These are phyloP conservation scores for Vanessa atalanta DNA, from an alignment of 1,140 invertebrate genomes.

Conservation along the genomic window DNA sequence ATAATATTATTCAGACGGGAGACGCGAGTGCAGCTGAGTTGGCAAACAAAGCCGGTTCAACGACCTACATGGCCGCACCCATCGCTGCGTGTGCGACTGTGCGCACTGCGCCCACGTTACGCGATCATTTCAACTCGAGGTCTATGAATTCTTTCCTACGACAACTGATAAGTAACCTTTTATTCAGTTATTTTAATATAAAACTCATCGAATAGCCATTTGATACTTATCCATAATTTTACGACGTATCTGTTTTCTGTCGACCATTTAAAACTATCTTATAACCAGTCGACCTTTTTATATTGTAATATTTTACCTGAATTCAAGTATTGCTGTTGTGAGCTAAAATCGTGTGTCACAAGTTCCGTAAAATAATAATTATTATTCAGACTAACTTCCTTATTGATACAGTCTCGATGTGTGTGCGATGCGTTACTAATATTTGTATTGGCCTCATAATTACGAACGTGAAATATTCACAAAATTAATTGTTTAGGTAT, in stretches of 20 bases:
- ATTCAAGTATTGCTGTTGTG: neutral
- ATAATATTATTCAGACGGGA: conserved; percentile 64
- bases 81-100: conserved; percentile 58
- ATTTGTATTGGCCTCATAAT: conserved; percentile 14
- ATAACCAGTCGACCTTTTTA: neutral
- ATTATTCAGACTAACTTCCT: conserved; percentile 20
- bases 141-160: conserved; percentile 31
- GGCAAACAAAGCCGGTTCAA: conserved; percentile 79
- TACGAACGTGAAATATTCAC: neutral
- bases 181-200: neutral
- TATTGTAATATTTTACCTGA: neutral
- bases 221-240: neutral
- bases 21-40: conserved; percentile 71
- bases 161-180: conserved; percentile 1
- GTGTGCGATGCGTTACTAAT: conserved; percentile 5
- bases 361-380: conserved; percentile 20
- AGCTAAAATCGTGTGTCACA: neutral
- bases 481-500: too few species aligned
- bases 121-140: conserved; percentile 47
- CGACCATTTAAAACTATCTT: neutral
- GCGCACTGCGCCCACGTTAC: conserved; percentile 66
- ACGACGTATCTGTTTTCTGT: neutral
- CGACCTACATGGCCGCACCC: conserved; percentile 73
- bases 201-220: neutral
- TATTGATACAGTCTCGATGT: conserved; percentile 18